phyloP scores from a whole-genome alignment of 2,113 vertebrate genomes.

The Laterallus jamaicensis region DNA sequence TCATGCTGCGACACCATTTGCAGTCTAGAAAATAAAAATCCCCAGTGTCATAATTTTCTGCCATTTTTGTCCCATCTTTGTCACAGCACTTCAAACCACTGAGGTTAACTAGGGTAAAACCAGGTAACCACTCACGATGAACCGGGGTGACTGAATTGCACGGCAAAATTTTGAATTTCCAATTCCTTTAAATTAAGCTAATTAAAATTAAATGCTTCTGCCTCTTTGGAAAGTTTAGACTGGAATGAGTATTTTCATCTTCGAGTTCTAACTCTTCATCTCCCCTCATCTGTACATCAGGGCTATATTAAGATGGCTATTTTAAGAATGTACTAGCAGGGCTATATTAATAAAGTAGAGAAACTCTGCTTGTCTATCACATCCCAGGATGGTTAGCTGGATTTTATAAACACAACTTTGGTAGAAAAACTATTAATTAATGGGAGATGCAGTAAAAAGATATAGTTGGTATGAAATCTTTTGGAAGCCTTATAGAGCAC shows the following conservation, averaged over 20 bases:
- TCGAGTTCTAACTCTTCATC: not conserved
- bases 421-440: not conserved
- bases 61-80: not conserved
- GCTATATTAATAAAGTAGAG: not conserved
- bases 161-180: not conserved
- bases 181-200: not conserved
- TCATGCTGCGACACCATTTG: not conserved
- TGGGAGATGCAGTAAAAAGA: not conserved
- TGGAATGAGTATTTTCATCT: not conserved
- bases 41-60: rapidly evolving
- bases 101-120: not conserved
- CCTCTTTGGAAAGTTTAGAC: not conserved
- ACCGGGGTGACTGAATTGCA: not conserved
- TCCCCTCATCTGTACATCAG: not conserved
- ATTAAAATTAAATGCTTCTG: slow-evolving; percentile 32
- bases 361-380: slow-evolving; percentile 8
- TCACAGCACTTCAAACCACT: not conserved
- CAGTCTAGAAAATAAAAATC: not conserved
- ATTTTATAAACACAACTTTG: not conserved
- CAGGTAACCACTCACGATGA: not conserved
- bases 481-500: not conserved
- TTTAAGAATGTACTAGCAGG: not conserved
- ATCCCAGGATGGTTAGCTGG: not conserved
- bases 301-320: not conserved
- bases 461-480: not conserved